Conservation (phyloP, 2,797 vertebrate species). For the Muscicapa striata region DNA sequence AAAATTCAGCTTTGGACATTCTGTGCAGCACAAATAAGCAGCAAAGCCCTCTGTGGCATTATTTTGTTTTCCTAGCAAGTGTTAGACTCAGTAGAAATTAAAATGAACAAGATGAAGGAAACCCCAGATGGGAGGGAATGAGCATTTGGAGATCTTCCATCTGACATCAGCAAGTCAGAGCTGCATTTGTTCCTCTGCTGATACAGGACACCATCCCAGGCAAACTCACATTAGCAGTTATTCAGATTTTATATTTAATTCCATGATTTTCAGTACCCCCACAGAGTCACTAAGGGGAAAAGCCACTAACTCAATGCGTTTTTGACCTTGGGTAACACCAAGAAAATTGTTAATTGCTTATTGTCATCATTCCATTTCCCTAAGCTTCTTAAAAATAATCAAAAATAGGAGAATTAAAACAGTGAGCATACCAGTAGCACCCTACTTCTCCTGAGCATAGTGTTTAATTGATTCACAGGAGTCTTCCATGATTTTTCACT, state of each 20-base stretch:
- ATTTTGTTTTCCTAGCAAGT: constrained; percentile 39
- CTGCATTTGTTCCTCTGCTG: not conserved
- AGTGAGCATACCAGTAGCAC: not conserved
- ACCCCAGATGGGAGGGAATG: constrained; percentile 9
- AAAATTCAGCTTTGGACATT: not conserved
- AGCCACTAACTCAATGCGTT: not conserved
- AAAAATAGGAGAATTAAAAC: not conserved
- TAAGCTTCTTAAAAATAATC: not conserved
- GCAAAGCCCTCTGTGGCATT: not conserved
- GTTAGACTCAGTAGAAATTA: not conserved
- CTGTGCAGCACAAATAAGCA: not conserved
- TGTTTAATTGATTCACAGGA: not conserved
- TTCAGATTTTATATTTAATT: not conserved
- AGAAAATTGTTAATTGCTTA: not conserved
- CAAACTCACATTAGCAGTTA: not conserved
- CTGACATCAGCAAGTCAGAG: not conserved
- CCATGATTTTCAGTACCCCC: not conserved
- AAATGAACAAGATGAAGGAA: constrained; percentile 41
- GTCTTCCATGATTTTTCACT: not conserved
- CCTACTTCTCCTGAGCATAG: not conserved
- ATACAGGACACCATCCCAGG: not conserved
- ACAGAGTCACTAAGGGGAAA: not conserved
- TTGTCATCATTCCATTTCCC: not conserved
- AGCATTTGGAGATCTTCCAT: constrained; percentile 23
- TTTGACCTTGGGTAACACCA: not conserved